A percentile compares a stretch with the other conserved stretches of the same genome.
Evolutionary conservation across 2,113 vertebrate genomes (phyloP).

Genomic region (Ascaphus truei): DNA sequence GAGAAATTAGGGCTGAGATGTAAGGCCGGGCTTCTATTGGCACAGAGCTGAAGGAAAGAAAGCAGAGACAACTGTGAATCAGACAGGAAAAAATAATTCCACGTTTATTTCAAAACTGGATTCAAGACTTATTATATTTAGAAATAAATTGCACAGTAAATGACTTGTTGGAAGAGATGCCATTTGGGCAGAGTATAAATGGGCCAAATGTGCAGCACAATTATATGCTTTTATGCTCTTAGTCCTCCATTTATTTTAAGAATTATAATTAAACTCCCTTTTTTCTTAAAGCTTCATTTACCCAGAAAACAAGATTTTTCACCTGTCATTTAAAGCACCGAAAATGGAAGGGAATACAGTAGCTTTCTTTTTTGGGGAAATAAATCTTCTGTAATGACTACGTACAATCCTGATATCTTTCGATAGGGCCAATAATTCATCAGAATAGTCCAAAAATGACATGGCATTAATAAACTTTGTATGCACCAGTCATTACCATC

Average conservation of each 20-base stretch:
- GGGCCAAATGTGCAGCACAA: background rate
- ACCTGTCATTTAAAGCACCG: too few species aligned
- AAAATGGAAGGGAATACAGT: too few species aligned
- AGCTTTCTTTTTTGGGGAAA: too few species aligned
- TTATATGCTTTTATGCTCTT: conserved; percentile 10
- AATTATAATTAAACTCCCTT: conserved; percentile 31
- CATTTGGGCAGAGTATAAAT: conserved; percentile 19
- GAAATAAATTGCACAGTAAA: conserved; percentile 21
- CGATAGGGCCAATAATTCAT: too few species aligned
- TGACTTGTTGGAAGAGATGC: conserved; percentile 6
- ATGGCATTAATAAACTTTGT: too few species aligned
- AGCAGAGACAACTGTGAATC: background rate
- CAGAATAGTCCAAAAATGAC: too few species aligned
- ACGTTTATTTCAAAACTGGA: conserved; percentile 14
- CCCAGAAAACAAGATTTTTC: background rate
- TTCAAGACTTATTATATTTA: conserved; percentile 24
- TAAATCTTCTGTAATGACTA: too few species aligned
- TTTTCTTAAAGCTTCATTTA: background rate
- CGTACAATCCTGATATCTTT: too few species aligned
- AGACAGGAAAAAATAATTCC: background rate
- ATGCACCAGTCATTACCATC: too few species aligned
- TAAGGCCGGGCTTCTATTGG: background rate
- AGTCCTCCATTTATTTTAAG: background rate
- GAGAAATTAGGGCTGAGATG: too few species aligned
- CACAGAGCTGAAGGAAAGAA: background rate